Evolutionary conservation across 2,888 invertebrate species (phyloP), one percentile per base, ranked within the genome.

Genomic region (Cephus spinipes): DNA sequence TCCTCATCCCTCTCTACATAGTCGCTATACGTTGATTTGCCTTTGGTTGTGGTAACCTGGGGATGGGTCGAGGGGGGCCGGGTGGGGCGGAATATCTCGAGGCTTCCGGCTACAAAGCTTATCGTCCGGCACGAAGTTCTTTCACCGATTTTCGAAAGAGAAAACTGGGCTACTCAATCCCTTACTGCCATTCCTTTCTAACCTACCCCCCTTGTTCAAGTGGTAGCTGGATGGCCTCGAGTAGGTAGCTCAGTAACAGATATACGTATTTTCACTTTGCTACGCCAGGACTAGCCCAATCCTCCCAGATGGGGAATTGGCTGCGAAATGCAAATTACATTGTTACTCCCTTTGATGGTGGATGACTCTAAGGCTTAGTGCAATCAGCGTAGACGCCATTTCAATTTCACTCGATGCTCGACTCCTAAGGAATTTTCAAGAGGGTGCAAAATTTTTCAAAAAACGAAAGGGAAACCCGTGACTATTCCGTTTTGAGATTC

Each of bases 61-160:
- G 68, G 12, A 3, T 35, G 35, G 34, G 34, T 3, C 31, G 12
- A 3, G 35, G 35, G 12, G 35, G 12, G 35, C 12, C 3, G 35
- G 74, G 34, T 34, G 69, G 77, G 77, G 73, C 74, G 82, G 79
- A 83, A 83, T 84, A 85, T 84, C 86, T 83, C 85, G 83, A 84
- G 81, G 82, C 84, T 84, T 82, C 80, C 30, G 69, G 69, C 82
- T 82, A 80, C 83, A 86, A 85, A 85, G 82, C 82, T 79, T 74
- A 77, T 80, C 83, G 79, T 81, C 80, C 81, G 40, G 35, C 23
- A 32, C 71, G 71, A 12, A 68, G 81, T 76, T 77, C 77, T 40
- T 69, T 69, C 78, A 77, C 69, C 80, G 81, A 79, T 79, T 81
- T 79, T 77, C 73, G 83, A 83, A 86, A 83, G 80, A 79, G 81